These are phyloP conservation scores for Argyra leucocephala DNA, from an alignment of 2,888 invertebrate species.

Conservation along the genomic window DNA sequence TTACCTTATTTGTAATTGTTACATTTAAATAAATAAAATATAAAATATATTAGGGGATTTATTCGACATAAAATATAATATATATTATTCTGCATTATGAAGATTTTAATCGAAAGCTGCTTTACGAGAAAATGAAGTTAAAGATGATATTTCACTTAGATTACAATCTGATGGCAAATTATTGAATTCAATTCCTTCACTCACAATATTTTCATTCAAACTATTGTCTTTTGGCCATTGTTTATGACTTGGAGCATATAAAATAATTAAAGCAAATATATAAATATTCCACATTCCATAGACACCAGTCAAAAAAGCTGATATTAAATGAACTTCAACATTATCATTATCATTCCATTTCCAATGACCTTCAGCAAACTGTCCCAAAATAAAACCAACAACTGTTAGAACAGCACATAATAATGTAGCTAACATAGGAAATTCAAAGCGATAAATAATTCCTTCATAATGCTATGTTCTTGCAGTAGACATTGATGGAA, in stretches of 20 bases:
- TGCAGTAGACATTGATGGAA: slow-evolving; percentile 87
- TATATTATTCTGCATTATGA: too few relatives aligned
- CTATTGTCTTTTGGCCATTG: slow-evolving; percentile 71
- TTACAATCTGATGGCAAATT: slow-evolving; percentile 67
- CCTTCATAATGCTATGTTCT: slow-evolving; percentile 90
- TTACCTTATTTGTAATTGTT: too few relatives aligned
- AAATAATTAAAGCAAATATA: slow-evolving; percentile 82
- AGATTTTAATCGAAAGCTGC: slow-evolving; percentile 62
- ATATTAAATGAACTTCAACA: slow-evolving; percentile 78
- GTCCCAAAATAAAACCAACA: slow-evolving; percentile 88
- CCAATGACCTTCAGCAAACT: slow-evolving; percentile 87
- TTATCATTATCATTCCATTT: slow-evolving; percentile 92
- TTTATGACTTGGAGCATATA: slow-evolving; percentile 96
- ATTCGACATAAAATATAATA: too few relatives aligned
- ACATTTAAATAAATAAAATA: too few relatives aligned
- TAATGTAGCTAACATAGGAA: slow-evolving; percentile 89
- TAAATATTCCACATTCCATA: slow-evolving; percentile 99
- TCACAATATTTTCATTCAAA: slow-evolving; percentile 48
- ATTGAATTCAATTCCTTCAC: slow-evolving; percentile 85
- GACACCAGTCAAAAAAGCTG: slow-evolving; percentile 96
- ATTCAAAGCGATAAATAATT: slow-evolving; percentile 95
- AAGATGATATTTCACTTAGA: slow-evolving; percentile 77
- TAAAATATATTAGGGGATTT: too few relatives aligned
- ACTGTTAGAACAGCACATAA: slow-evolving; percentile 91
- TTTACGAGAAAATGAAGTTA: slow-evolving; percentile 80